Percentiles rank a stretch among this genome's conserved stretches.
These are phyloP conservation scores for Oreocharis arfaki DNA, from an alignment of 2,113 vertebrate species.

Conservation along the genomic window DNA sequence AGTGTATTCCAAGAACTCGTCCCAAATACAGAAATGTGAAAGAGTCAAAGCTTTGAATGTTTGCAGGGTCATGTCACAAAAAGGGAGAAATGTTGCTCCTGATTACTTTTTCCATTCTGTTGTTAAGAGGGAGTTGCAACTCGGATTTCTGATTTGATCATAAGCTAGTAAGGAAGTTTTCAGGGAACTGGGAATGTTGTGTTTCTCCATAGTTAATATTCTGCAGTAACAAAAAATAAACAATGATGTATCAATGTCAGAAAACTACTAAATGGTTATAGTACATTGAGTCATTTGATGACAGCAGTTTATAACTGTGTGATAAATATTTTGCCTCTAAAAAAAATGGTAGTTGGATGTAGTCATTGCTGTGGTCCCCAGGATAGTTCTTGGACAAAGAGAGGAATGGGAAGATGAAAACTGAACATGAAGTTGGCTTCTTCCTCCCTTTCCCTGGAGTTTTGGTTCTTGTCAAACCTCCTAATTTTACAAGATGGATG, in stretches of 20 bases:
- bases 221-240: not conserved
- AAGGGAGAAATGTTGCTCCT: not conserved
- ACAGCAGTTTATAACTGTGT: not conserved
- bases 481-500: not conserved
- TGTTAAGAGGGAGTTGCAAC: not conserved
- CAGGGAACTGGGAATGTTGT: not conserved
- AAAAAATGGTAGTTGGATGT: not conserved
- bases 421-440: not conserved
- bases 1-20: not conserved
- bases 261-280: not conserved
- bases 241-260: not conserved
- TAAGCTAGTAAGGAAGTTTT: not conserved
- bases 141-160: not conserved
- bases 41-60: not conserved
- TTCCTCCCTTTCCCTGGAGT: not conserved
- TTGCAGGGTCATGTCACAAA: not conserved
- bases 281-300: not conserved
- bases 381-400: not conserved
- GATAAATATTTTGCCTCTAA: not conserved
- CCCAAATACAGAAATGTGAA: not conserved
- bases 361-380: not conserved
- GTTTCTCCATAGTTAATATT: fast-evolving
- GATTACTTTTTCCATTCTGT: not conserved
- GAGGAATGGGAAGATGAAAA: not conserved
- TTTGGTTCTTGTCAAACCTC: not conserved